These are phyloP conservation scores for Calameuta filiformis DNA, from an alignment of 2,888 invertebrate genomes.

Conservation along the genomic window DNA sequence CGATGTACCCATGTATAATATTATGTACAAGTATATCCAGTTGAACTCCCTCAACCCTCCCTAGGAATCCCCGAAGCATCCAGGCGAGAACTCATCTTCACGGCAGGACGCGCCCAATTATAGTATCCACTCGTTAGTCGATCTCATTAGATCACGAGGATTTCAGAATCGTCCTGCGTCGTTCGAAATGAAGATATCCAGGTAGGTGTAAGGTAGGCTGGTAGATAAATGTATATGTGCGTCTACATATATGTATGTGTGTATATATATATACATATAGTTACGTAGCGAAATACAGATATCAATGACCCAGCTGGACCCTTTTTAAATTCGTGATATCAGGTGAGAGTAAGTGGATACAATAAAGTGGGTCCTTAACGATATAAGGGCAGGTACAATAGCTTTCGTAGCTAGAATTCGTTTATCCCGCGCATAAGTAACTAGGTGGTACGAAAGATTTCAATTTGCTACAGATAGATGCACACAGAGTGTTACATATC, in stretches of 20 bases:
- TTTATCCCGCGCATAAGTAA: not conserved
- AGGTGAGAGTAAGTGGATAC: not conserved
- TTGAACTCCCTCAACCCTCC: not conserved
- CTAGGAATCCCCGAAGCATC: slow-evolving; percentile 21
- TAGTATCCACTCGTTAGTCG: slow-evolving; percentile 31
- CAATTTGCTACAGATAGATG: not conserved
- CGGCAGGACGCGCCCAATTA: slow-evolving; percentile 41
- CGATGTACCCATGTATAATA: not conserved
- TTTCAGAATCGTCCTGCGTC: not conserved
- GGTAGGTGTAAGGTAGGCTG: not conserved
- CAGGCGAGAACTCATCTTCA: slow-evolving; percentile 32
- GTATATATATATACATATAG: too few species aligned
- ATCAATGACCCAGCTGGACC: not conserved
- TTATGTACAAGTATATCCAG: not conserved
- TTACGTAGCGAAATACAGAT: not conserved
- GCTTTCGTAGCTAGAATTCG: not conserved
- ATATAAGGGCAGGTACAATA: not conserved
- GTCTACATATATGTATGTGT: too few species aligned
- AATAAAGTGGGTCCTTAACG: not conserved
- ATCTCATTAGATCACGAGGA: slow-evolving; percentile 24
- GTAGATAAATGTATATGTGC: not conserved
- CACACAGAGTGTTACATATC: not conserved
- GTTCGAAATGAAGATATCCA: not conserved
- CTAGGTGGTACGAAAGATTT: not conserved
- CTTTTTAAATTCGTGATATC: not conserved